Evolutionary conservation across 2,888 invertebrate genomes (phyloP), one percentile per base, ranked within the genome.

Genomic region (Eupithecia inturbata): DNA sequence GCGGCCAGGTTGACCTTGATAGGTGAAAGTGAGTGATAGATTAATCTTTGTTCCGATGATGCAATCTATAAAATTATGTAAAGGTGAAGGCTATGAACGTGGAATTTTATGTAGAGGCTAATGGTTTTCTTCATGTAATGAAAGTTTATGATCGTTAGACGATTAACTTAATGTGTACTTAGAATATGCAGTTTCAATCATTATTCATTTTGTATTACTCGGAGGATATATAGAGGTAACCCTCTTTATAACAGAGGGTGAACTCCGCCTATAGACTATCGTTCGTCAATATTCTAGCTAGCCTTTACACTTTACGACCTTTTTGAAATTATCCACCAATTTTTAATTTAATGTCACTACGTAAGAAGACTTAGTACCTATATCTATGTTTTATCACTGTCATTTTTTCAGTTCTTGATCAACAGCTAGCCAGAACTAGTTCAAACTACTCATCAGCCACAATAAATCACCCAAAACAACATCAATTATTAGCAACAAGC

Each of bases 1-100:
- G 69, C 73, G 62, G 68, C 66, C 64, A 57, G 63, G 53, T 66
- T 71, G 70, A 71, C 76, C 77, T 73, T 75, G 77, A 67, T 53
- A 60, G n/a, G 76, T 74, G 76, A 78, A 77, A 78, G 78, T 69
- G 68, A 72, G 62, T 39, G 73, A 75, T 72, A 72, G 67, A n/a
- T 67, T 57, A 68, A 49, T 71, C 45, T 70, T 45, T 67, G 71
- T 70, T 63, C 70, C 26, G 57, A 26, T 53, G 22, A 22, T 57
- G 57, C 26, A 57, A 26, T 57, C 9, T 57, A 26, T 57, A 26
- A 26, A 39, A 69, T 67, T 45, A 68, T 53, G 57, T 73, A 68
- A 75, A 75, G 72, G 72, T 75, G 70, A 73, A 75, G 75, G 75
- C 66, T 26, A 39, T 16, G 36, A 22, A 36, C 39, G 26, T 16